Evolutionary conservation across 2,888 invertebrate genomes (phyloP).

Genomic region (Ormyrus pomaceus): DNA sequence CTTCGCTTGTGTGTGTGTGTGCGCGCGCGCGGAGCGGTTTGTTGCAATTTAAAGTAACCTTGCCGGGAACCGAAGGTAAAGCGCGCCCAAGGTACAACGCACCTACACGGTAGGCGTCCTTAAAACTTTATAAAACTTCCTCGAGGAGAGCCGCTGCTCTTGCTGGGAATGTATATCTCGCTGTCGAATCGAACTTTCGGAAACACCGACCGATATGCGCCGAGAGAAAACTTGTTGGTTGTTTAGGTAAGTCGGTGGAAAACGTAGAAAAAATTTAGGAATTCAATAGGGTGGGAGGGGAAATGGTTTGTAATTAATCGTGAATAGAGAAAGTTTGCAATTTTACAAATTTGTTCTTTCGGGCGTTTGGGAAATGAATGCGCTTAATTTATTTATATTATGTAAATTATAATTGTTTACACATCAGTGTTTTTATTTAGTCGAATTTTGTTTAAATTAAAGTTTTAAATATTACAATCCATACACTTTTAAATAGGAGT

Average conservation of each 20-base stretch:
- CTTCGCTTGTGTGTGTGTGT: background rate
- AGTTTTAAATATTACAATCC: no score
- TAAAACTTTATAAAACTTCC: conserved; percentile 32
- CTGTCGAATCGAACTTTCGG: conserved; percentile 14
- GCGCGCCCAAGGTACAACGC: conserved; percentile 45
- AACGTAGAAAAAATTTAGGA: no score
- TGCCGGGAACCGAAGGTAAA: conserved; percentile 52
- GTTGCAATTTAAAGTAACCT: conserved; percentile 61
- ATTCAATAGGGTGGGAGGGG: no score
- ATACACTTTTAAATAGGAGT: no score
- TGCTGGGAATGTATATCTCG: background rate
- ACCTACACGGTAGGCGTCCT: conserved; percentile 20
- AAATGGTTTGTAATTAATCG: no score
- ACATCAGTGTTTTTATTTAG: no score
- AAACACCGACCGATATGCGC: background rate
- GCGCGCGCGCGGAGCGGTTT: conserved; percentile 39
- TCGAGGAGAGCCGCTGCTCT: conserved; percentile 3
- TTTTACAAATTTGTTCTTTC: no score
- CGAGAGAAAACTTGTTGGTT: conserved; percentile 5
- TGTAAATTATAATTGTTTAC: no score
- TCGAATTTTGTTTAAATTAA: no score
- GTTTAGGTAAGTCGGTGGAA: background rate
- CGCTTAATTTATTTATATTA: no score
- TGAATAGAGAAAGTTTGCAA: no score
- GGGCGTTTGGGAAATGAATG: no score